Evolutionary conservation across 1,140 invertebrate species (phyloP).

Genomic region (Eupeodes corollae): DNA sequence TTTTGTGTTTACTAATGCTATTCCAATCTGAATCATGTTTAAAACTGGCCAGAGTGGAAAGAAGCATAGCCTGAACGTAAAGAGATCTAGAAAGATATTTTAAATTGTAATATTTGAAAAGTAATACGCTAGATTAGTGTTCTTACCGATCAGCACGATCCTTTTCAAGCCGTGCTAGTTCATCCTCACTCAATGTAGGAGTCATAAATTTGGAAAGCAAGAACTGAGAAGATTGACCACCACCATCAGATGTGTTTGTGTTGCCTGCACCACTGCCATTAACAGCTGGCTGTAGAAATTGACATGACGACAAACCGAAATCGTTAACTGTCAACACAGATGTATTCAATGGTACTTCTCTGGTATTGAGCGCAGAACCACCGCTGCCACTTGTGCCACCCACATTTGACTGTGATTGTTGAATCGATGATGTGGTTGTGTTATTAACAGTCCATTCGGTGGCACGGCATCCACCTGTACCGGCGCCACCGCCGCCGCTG

Average conservation of each 20-base stretch:
- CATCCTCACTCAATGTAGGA: constrained; percentile 30
- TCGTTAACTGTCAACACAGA: constrained; percentile 11
- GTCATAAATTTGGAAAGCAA: constrained; percentile 36
- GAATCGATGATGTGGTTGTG: constrained; percentile 24
- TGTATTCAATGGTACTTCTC: constrained; percentile 23
- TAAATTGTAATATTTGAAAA: constrained; percentile 1
- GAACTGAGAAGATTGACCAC: constrained; percentile 19
- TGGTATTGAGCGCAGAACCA: constrained; percentile 21
- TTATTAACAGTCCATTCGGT: constrained; percentile 32
- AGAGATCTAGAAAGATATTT: constrained; percentile 2
- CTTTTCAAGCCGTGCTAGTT: constrained; percentile 29
- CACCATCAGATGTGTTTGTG: constrained; percentile 11
- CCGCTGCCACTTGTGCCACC: constrained; percentile 13
- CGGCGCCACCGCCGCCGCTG: constrained; percentile 19
- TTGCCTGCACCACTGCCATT: constrained; percentile 10
- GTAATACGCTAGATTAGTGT: neutral
- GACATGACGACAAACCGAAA: constrained; percentile 7
- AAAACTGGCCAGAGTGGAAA: neutral
- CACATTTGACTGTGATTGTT: constrained; percentile 33
- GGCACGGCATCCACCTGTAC: constrained; percentile 24
- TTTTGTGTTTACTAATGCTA: constrained; percentile 28
- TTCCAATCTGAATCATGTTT: neutral
- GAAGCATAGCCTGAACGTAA: neutral
- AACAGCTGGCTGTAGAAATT: constrained; percentile 9
- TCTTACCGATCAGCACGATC: constrained; percentile 32